phyloP scores from a whole-genome alignment of 2,113 vertebrate genomes.

The Castor canadensis region DNA sequence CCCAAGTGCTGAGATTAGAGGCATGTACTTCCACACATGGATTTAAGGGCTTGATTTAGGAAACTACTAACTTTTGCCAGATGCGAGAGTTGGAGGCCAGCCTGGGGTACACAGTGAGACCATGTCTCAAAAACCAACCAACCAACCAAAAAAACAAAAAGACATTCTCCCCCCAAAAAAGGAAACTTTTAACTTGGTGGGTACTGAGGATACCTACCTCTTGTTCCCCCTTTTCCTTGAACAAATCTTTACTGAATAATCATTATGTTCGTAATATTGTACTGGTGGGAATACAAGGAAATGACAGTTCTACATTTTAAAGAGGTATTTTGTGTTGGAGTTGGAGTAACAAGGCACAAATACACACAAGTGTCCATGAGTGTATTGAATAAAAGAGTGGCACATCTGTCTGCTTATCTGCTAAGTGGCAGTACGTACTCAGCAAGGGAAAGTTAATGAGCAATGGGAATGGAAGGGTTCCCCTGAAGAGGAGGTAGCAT shows the following conservation, averaged over 20 bases:
- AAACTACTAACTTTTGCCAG: neutral
- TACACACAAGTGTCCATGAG: neutral
- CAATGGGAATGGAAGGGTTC: neutral
- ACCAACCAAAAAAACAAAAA: neutral
- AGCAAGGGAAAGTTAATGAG: neutral
- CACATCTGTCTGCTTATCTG: neutral
- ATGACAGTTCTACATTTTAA: neutral
- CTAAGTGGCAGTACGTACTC: neutral
- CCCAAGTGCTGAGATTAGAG: neutral
- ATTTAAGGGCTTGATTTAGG: neutral
- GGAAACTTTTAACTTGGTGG: neutral
- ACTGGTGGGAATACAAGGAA: constrained; percentile 16
- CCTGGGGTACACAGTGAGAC: neutral
- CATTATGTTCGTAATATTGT: neutral
- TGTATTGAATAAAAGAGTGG: neutral
- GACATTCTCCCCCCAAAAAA: no score
- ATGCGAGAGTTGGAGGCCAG: neutral
- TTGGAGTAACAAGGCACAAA: neutral
- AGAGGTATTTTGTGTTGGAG: neutral
- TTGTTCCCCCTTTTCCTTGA: constrained; percentile 11
- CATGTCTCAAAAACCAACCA: neutral
- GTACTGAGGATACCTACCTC: neutral
- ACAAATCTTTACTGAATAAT: neutral
- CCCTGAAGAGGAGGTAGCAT: neutral
- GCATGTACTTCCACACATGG: neutral